These are phyloP conservation scores for Chloropsis hardwickii DNA, from an alignment of 2,113 vertebrate genomes.

Conservation along the genomic window DNA sequence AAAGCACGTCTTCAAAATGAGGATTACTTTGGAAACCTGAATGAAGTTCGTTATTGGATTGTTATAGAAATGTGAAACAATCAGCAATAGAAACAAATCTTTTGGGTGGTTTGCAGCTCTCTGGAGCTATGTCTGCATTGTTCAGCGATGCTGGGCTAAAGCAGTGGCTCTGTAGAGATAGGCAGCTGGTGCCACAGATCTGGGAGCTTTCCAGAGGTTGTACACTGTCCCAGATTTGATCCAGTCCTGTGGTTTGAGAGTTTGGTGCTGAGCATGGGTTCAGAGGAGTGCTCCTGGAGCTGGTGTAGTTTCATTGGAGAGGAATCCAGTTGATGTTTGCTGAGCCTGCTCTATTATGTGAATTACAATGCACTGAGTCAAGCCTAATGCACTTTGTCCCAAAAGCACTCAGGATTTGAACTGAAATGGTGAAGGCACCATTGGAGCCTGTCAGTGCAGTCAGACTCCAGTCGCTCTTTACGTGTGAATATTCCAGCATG, in stretches of 20 bases:
- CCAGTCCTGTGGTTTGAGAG: background rate
- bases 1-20: background rate
- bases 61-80: background rate
- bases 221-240: background rate
- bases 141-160: background rate
- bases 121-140: background rate
- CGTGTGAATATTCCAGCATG: background rate
- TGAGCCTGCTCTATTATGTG: background rate
- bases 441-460: background rate
- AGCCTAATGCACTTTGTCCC: background rate
- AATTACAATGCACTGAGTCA: background rate
- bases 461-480: background rate
- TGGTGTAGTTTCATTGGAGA: background rate
- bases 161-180: background rate
- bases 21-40: background rate
- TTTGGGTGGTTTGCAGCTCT: background rate
- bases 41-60: background rate
- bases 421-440: background rate
- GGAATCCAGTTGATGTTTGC: background rate
- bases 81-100: accelerated
- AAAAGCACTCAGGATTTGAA: background rate
- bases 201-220: background rate
- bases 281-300: background rate
- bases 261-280: background rate
- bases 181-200: background rate